These are phyloP conservation scores for Melinopterus prodromus DNA, from an alignment of 2,888 invertebrate species.

Conservation along the genomic window DNA sequence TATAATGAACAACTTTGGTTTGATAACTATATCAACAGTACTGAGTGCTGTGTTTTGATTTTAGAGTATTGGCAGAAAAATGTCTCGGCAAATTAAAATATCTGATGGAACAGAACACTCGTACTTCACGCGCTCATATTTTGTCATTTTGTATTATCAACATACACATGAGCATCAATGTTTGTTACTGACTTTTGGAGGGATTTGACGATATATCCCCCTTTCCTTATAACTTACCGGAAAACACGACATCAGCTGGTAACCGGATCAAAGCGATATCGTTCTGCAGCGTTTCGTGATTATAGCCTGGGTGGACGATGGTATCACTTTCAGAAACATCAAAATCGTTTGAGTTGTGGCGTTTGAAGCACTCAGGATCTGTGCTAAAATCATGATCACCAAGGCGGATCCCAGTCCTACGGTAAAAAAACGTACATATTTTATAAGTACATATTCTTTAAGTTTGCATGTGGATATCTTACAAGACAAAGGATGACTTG, in stretches of 20 bases:
- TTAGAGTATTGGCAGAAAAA: no score
- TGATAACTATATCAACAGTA: no score
- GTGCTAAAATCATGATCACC: conserved; percentile 66
- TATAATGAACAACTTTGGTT: no score
- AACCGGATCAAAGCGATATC: conserved; percentile 58
- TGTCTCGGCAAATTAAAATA: no score
- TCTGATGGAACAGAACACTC: no score
- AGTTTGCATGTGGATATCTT: conserved; percentile 22
- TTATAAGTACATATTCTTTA: background rate
- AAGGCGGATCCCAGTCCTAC: conserved; percentile 65
- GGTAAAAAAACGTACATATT: conserved; percentile 32
- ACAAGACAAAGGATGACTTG: conserved; percentile 34
- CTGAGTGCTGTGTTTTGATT: no score
- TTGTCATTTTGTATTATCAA: no score
- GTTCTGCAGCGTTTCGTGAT: conserved; percentile 50
- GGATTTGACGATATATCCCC: no score
- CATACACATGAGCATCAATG: background rate
- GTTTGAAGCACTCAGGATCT: conserved; percentile 60
- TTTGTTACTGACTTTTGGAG: no score
- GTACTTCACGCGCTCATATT: no score
- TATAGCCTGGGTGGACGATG: conserved; percentile 54
- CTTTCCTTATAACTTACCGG: conserved; percentile 40
- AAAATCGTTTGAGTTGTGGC: no score
- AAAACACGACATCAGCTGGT: conserved; percentile 46
- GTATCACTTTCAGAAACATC: conserved; percentile 58